Evolutionary conservation across 1,140 invertebrate genomes (phyloP).

Genomic region (Marisa cornuarietis): DNA sequence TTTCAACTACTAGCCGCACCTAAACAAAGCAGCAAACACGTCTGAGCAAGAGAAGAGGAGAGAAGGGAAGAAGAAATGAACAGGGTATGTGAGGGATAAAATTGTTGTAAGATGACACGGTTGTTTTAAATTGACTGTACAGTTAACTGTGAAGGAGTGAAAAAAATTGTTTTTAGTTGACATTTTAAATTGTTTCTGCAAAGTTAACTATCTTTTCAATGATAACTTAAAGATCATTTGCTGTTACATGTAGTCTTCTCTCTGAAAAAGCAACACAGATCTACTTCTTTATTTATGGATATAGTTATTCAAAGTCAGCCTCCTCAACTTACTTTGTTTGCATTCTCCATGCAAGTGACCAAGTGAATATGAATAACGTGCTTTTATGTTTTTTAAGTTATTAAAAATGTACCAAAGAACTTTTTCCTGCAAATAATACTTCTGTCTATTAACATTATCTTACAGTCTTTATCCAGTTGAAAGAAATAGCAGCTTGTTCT

Average conservation of each 20-base stretch:
- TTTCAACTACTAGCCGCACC: constrained; percentile 26
- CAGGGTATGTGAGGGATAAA: neutral
- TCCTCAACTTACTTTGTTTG: neutral
- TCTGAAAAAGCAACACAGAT: neutral
- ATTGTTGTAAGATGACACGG: neutral
- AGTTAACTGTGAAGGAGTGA: no score
- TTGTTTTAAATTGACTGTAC: neutral
- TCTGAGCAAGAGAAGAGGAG: neutral
- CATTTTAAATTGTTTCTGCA: no score
- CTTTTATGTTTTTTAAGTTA: no score
- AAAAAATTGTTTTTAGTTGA: no score
- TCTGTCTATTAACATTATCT: neutral
- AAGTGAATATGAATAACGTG: neutral
- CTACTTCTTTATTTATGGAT: neutral
- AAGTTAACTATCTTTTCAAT: no score
- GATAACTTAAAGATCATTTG: no score
- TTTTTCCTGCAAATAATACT: neutral
- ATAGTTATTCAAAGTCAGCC: neutral
- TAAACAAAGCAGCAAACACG: neutral
- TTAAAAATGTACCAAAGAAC: neutral
- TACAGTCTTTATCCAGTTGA: neutral
- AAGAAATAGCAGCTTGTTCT: constrained; percentile 7
- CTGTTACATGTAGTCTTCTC: no score
- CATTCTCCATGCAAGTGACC: neutral
- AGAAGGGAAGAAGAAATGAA: neutral